Evolutionary conservation across 2,888 invertebrate genomes (phyloP).

Genomic region (Ectemnius cavifrons): DNA sequence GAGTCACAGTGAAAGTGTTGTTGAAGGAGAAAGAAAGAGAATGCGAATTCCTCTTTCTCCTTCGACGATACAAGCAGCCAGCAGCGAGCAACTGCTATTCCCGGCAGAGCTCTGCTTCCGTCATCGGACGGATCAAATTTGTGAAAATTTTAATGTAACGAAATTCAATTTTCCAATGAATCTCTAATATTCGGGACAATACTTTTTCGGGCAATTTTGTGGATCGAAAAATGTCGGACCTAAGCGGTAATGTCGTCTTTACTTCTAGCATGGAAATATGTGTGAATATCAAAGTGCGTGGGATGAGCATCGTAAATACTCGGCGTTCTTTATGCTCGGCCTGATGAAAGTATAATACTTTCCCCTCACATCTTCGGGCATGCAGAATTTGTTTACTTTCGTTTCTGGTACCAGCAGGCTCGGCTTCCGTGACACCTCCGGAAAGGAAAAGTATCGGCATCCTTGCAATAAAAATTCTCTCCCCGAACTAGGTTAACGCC

Average conservation of each 20-base stretch:
- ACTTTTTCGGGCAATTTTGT: too few relatives aligned
- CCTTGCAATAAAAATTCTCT: constrained; percentile 10
- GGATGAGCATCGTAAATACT: too few relatives aligned
- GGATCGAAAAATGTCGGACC: too few relatives aligned
- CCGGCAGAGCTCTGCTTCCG: background rate
- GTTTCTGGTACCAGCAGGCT: background rate
- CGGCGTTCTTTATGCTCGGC: too few relatives aligned
- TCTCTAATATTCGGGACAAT: too few relatives aligned
- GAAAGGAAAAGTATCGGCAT: constrained; percentile 1
- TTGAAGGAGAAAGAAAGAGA: constrained; percentile 54
- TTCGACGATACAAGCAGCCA: constrained; percentile 24
- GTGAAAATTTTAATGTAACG: too few relatives aligned
- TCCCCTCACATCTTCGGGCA: background rate
- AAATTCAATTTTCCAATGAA: too few relatives aligned
- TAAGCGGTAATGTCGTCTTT: too few relatives aligned
- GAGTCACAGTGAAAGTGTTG: constrained; percentile 71
- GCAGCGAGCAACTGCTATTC: background rate
- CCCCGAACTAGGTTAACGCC: constrained; percentile 5
- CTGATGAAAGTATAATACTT: constrained; percentile 1
- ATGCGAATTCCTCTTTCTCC: constrained; percentile 48
- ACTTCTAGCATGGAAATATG: too few relatives aligned
- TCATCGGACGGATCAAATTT: too few relatives aligned
- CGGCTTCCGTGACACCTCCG: background rate
- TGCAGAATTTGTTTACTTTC: background rate
- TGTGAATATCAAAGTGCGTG: too few relatives aligned